These are phyloP conservation scores for Schrankia costaestrigalis DNA, from an alignment of 2,888 invertebrate species.

Conservation along the genomic window DNA sequence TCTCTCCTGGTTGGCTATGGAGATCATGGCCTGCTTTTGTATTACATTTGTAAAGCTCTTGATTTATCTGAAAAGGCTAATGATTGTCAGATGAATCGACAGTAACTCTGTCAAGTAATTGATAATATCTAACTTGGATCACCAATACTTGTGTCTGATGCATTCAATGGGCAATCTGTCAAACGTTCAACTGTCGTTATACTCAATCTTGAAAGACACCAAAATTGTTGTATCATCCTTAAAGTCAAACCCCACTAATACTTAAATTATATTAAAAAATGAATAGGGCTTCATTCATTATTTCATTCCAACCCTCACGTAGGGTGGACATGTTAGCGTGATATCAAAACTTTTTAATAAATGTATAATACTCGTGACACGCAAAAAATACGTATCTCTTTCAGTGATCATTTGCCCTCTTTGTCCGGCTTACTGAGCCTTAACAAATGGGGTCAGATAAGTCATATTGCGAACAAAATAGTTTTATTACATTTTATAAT, in stretches of 20 bases:
- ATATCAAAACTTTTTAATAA: constrained; percentile 32
- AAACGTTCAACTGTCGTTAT: constrained; percentile 2
- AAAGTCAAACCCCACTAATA: too few relatives aligned
- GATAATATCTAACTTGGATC: constrained; percentile 6
- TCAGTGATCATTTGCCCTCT: constrained; percentile 24
- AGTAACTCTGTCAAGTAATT: background rate
- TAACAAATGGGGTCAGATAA: constrained; percentile 14
- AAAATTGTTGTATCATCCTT: too few relatives aligned
- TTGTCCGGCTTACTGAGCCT: constrained; percentile 10
- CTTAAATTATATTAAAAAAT: constrained; percentile 16
- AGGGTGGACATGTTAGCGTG: constrained; percentile 26
- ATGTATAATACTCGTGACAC: constrained; percentile 22
- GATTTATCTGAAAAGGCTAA: constrained; percentile 3
- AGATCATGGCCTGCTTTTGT: background rate
- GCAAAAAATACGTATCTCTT: constrained; percentile 30
- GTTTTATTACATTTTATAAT: constrained; percentile 10
- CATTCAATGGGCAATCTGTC: constrained; percentile 12
- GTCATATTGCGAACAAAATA: constrained; percentile 13
- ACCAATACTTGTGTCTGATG: constrained; percentile 3
- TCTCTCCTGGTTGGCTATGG: background rate
- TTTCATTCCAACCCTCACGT: constrained; percentile 29
- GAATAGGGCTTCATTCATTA: constrained; percentile 26
- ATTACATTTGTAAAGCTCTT: background rate
- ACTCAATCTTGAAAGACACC: constrained; percentile 4
- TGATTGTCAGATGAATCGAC: constrained; percentile 7